These are phyloP conservation scores for Thalassophryne amazonica DNA, from an alignment of 2,797 vertebrate genomes.

Conservation along the genomic window DNA sequence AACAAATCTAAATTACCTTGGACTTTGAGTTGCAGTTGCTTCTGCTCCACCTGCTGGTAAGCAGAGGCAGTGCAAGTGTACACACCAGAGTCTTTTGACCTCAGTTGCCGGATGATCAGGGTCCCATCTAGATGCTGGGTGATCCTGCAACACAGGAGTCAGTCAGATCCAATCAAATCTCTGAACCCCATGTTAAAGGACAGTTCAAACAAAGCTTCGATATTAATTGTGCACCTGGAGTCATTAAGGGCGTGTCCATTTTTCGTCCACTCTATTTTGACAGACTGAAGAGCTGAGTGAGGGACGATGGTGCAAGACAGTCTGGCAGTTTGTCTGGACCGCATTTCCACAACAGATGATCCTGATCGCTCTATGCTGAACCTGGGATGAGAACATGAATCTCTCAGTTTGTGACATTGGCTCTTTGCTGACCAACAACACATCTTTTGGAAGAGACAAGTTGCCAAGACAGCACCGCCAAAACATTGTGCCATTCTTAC, in stretches of 20 bases:
- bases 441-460: too few relatives aligned
- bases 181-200: not conserved
- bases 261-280: slow-evolving; percentile 86
- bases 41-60: slow-evolving; percentile 79
- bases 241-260: slow-evolving; percentile 78
- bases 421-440: too few relatives aligned
- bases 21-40: slow-evolving; percentile 81
- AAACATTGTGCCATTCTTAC: slow-evolving; percentile 26
- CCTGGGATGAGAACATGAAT: slow-evolving; percentile 58
- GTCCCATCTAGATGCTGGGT: slow-evolving; percentile 82
- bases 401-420: too few relatives aligned
- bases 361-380: slow-evolving; percentile 73
- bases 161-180: not conserved
- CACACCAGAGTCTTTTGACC: slow-evolving; percentile 78
- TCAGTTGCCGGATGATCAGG: slow-evolving; percentile 78
- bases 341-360: slow-evolving; percentile 72
- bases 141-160: slow-evolving; percentile 65
- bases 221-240: slow-evolving; percentile 70
- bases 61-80: slow-evolving; percentile 85
- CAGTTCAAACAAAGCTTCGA: not conserved
- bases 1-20: slow-evolving; percentile 69
- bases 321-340: slow-evolving; percentile 76
- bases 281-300: slow-evolving; percentile 61
- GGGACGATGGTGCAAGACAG: slow-evolving; percentile 82
- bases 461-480: not conserved